These are phyloP conservation scores for Pangasius sanitwongsei DNA, from an alignment of 2,797 vertebrate genomes.

Conservation along the genomic window DNA sequence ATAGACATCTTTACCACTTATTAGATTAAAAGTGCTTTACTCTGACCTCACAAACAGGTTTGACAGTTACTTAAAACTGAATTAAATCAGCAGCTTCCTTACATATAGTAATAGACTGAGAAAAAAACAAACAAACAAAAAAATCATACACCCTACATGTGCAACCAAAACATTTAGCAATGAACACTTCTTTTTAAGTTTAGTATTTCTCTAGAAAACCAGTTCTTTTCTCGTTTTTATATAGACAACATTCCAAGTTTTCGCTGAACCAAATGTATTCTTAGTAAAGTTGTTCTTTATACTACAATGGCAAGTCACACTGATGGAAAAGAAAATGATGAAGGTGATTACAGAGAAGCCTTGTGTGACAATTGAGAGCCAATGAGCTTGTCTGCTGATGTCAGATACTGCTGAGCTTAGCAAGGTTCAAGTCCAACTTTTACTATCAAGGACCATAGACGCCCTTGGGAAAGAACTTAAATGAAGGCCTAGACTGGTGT, in stretches of 20 bases:
- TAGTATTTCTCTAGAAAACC: not conserved
- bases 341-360: conserved; percentile 6
- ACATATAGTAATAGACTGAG: not conserved
- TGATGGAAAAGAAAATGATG: not conserved
- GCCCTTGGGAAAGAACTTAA: not conserved
- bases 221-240: not conserved
- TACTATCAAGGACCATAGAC: not conserved
- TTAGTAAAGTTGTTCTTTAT: not conserved
- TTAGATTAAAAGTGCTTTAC: not conserved
- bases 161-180: not conserved
- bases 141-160: not conserved
- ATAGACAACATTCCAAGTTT: not conserved
- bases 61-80: not conserved
- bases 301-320: not conserved
- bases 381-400: not conserved
- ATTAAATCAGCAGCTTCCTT: not conserved
- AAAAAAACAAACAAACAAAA: not conserved
- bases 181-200: not conserved
- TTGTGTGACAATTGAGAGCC: conserved; percentile 24
- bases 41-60: not conserved
- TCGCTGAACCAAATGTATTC: not conserved
- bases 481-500: conserved; percentile 1
- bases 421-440: conserved; percentile 21
- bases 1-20: not conserved
- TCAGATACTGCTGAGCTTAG: conserved; percentile 29